phyloP scores from a whole-genome alignment of 2,797 vertebrate species.

The Smutsia temminckii region DNA sequence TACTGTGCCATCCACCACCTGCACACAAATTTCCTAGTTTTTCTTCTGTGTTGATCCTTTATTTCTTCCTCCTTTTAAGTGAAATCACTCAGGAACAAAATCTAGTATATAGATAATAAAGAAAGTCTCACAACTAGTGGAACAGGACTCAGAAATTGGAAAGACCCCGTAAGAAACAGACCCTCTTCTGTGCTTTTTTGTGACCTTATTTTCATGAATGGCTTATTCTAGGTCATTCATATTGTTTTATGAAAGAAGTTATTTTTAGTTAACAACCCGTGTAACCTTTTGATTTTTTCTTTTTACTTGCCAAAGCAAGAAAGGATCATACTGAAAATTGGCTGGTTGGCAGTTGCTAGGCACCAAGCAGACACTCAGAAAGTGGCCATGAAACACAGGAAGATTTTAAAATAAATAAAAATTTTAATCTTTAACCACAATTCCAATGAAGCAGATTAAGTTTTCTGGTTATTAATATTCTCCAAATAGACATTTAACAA shows the following conservation, averaged over 20 bases:
- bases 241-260: conserved; percentile 57
- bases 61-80: background rate
- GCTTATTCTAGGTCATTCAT: conserved; percentile 62
- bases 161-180: background rate
- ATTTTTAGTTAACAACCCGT: conserved; percentile 56
- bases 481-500: conserved; percentile 47
- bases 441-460: conserved; percentile 50
- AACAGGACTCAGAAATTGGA: background rate
- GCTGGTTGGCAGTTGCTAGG: conserved; percentile 83
- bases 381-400: conserved; percentile 68
- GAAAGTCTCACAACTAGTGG: background rate
- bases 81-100: background rate
- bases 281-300: conserved; percentile 66
- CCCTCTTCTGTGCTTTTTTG: background rate
- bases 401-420: conserved; percentile 77
- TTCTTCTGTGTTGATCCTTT: background rate
- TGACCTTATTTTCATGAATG: conserved; percentile 8
- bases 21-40: background rate
- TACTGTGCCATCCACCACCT: background rate
- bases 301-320: conserved; percentile 40
- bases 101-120: background rate
- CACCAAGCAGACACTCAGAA: conserved; percentile 74
- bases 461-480: conserved; percentile 62
- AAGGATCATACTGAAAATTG: conserved; percentile 57
- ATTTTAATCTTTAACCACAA: conserved; percentile 72